These are phyloP conservation scores for Lithodes maja DNA, from an alignment of 2,888 invertebrate species.

Conservation along the genomic window DNA sequence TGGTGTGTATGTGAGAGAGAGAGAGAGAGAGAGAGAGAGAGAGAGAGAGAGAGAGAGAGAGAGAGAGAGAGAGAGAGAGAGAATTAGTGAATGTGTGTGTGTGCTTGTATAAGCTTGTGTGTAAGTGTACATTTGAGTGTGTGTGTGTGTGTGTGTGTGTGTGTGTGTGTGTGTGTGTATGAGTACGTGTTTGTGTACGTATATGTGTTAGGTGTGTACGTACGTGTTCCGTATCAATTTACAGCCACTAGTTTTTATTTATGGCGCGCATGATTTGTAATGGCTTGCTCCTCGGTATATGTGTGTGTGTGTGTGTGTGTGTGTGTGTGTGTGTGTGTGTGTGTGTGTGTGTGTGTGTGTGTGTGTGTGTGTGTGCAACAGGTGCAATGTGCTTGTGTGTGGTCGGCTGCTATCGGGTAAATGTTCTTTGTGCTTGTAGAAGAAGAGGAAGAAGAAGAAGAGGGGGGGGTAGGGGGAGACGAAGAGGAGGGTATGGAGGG, in stretches of 20 bases:
- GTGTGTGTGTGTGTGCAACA: background rate
- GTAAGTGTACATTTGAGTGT: background rate
- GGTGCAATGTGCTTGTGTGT: background rate
- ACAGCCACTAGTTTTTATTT: too few species aligned
- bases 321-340: background rate
- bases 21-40: too few species aligned
- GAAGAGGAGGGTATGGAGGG: background rate
- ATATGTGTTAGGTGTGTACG: background rate
- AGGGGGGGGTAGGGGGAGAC: background rate
- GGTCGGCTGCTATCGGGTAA: background rate
- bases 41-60: background rate
- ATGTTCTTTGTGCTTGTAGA: background rate
- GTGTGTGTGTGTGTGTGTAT: background rate
- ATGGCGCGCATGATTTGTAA: too few species aligned
- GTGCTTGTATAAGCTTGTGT: background rate
- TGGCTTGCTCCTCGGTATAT: too few species aligned
- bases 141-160: slow-evolving; percentile 1
- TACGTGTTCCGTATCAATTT: too few species aligned
- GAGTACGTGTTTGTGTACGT: background rate
- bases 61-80: background rate
- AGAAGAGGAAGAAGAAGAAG: background rate
- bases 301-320: background rate
- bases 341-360: background rate
- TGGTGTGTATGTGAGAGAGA: too few species aligned
- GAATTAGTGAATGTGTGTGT: background rate